phyloP scores from a whole-genome alignment of 2,113 vertebrate genomes.

The Takifugu flavidus region DNA sequence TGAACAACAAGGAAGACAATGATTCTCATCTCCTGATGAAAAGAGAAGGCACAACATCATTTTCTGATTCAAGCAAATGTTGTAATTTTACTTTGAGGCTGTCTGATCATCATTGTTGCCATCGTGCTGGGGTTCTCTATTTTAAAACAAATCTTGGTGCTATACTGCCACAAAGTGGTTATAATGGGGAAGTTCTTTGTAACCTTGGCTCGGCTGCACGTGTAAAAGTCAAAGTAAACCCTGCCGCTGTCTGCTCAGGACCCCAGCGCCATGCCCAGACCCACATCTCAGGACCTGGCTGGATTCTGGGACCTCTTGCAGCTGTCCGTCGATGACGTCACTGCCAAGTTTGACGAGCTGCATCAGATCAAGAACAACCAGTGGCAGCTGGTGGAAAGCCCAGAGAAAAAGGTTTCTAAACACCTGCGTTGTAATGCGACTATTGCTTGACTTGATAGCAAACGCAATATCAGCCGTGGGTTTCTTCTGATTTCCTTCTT shows the following conservation, averaged over 20 bases:
- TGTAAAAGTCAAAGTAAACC: not conserved
- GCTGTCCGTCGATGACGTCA: conserved; percentile 96
- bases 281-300: conserved; percentile 96
- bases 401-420: conserved; percentile 85
- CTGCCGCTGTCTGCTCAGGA: conserved; percentile 73
- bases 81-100: too few relatives aligned
- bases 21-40: conserved; percentile 28
- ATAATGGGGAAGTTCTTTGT: not conserved
- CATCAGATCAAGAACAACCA: conserved; percentile 92
- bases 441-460: not conserved
- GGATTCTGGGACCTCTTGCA: conserved; percentile 99
- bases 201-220: not conserved
- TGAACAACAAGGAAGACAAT: conserved; percentile 20
- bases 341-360: conserved; percentile 97
- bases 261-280: conserved; percentile 97
- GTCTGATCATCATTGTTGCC: too few relatives aligned
- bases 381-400: conserved; percentile 89
- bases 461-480: too few relatives aligned
- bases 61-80: too few relatives aligned
- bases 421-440: not conserved
- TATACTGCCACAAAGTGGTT: conserved; percentile 52
- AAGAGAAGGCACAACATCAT: conserved; percentile 10
- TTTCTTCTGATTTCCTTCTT: too few relatives aligned
- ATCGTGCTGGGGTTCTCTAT: not conserved
- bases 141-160: conserved; percentile 7